Conservation (phyloP, 2,113 vertebrate species). For the Heloderma charlesbogerti region DNA sequence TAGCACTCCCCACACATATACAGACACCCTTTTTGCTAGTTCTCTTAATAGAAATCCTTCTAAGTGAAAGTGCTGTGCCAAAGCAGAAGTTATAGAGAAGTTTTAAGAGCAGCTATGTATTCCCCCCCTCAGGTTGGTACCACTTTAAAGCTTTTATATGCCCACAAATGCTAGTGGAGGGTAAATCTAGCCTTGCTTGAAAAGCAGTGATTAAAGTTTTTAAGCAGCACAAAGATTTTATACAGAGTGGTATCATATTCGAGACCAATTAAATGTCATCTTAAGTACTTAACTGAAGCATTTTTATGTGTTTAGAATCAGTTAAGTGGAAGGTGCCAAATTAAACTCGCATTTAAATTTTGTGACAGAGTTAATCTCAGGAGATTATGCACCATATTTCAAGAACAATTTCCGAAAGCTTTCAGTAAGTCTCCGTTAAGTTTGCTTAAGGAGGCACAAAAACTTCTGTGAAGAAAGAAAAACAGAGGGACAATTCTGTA, state of each 20-base stretch:
- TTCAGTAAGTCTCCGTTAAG: constrained; percentile 49
- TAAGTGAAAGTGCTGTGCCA: constrained; percentile 19
- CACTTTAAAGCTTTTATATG: constrained; percentile 54
- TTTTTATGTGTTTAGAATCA: constrained; percentile 51
- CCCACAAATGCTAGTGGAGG: constrained; percentile 24
- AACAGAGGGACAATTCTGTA: constrained; percentile 36
- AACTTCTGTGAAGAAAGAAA: constrained; percentile 46
- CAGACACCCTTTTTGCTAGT: not conserved
- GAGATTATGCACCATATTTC: constrained; percentile 58
- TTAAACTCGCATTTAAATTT: constrained; percentile 66
- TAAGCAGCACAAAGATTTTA: constrained; percentile 59
- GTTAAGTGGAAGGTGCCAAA: constrained; percentile 70
- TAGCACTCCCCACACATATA: not conserved
- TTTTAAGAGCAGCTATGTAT: constrained; percentile 21
- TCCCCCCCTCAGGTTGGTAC: constrained; percentile 26
- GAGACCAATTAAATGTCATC: constrained; percentile 68
- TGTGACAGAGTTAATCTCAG: constrained; percentile 64
- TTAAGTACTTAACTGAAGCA: constrained; percentile 60
- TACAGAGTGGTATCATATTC: constrained; percentile 42
- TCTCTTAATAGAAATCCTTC: constrained; percentile 40
- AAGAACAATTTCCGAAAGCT: constrained; percentile 57
- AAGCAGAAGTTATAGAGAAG: constrained; percentile 34
- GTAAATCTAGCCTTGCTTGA: constrained; percentile 46
- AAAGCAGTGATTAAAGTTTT: constrained; percentile 65
- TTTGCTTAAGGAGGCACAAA: constrained; percentile 41